Evolutionary conservation across 2,888 invertebrate genomes (phyloP).

Genomic region (Nowickia ferox): DNA sequence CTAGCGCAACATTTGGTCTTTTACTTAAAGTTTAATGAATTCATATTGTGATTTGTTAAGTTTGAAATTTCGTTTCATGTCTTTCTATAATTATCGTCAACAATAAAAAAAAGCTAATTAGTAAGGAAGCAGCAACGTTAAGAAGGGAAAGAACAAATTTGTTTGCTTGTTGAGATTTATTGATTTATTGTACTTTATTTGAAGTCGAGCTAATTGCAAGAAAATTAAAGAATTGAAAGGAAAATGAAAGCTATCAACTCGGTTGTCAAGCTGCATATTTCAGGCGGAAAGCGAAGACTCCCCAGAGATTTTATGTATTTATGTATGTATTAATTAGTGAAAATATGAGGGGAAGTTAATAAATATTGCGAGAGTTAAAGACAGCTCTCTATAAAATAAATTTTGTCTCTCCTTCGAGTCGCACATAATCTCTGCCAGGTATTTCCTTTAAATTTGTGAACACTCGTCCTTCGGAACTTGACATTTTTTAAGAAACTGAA

Average conservation of each 20-base stretch:
- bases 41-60: conserved; percentile 60
- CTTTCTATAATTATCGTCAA: conserved; percentile 46
- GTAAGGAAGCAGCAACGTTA: conserved; percentile 16
- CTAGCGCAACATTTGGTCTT: background rate
- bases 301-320: conserved; percentile 1
- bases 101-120: conserved; percentile 40
- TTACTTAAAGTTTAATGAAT: conserved; percentile 44
- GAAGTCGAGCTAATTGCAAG: conserved; percentile 33
- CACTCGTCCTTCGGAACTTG: too few relatives aligned
- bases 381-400: background rate
- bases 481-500: too few relatives aligned
- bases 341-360: background rate
- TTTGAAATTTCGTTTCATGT: conserved; percentile 51
- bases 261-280: background rate
- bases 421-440: too few relatives aligned
- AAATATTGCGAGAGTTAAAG: background rate
- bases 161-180: conserved; percentile 22
- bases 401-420: too few relatives aligned
- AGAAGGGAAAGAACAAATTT: conserved; percentile 32
- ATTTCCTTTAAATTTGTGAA: too few relatives aligned
- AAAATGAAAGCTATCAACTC: background rate
- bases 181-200: conserved; percentile 22
- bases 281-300: background rate
- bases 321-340: background rate
- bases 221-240: conserved; percentile 4